Evolutionary conservation across 2,888 invertebrate species (phyloP), one percentile per base, ranked within the genome.

Genomic region (Andrena flavipes): DNA sequence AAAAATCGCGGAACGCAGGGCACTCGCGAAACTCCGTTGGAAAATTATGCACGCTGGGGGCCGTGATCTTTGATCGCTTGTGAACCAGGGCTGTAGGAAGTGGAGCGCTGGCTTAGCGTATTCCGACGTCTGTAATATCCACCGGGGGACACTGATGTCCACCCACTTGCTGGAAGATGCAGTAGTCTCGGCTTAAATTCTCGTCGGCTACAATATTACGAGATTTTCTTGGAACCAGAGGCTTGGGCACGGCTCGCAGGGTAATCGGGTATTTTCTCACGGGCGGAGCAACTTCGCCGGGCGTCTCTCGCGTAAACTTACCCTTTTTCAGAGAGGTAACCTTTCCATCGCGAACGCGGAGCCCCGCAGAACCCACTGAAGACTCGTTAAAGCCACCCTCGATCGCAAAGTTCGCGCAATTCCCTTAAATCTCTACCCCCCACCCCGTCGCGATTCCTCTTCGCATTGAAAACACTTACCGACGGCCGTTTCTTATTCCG

Each of bases 331-430:
- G 59, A 16, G 29, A 67, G 59, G 48, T 48, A 51, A 67, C 42
- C 68, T 71, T 68, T 33, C 63, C 20, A n/a, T 64, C 30, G 54
- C 49, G 23, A 33, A 65, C 10, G 48, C 16, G 23, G 59, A 60
- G 59, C 49, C 59, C 60, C n/a, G 33, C 67, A 82, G 70, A 74
- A 60, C 42, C 5, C 56, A 6, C 42, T 48, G 67, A 70, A 82
- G 75, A n/a, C 80, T 75, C 67, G 59, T 80, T 82, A 80, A 75
- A 29, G 80, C 30, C n/a, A 20, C 51, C 30, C 62, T 71, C 63
- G 62, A 75, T 80, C 71, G 51, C 60, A 16, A 77, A 82, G 8
- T 70, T 83, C 51, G 6, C 20, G 48, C 69, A 35, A 35, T 68
- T 42, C 42, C 49, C 20, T 80, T 68, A 75, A 75, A 70, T 70